Base-by-base conservation (phyloP, 2,113 vertebrate genomes). In the Elephantulus edwardii region DNA sequence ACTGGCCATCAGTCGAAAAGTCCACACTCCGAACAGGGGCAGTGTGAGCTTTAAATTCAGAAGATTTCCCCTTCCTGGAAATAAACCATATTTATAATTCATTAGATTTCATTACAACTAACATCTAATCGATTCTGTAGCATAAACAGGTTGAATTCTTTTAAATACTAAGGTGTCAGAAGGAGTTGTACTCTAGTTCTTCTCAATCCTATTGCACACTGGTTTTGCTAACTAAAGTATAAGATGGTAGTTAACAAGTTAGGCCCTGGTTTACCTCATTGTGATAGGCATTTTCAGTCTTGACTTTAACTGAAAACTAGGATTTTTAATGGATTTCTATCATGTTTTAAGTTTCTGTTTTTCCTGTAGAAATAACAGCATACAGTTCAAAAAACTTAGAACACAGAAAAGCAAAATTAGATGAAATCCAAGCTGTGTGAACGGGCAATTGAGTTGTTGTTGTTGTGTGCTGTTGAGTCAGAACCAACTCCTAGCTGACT, bases 31-130 rank as follows among this genome's bases (percentile, higher is more conserved):
- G 97, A 33, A 99, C 98, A 44, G 98, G 78, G 1, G 98, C 98
- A 2, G 98, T 98, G 93, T 99, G 99, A 8, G 98, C 99, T 96
- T 97, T 99, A 80, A 99, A 98, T 80, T 98, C 97, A 0, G 98
- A 98, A 0, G 98, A 99, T 75, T 98, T 98, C 24, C 98, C 99
- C 86, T 98, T 98, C 83, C 99, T 99, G 66, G 26, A 96, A 93
- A 92, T 0, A 83, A n/a, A 95, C 2, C 93, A 89, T 17, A 91
- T 83, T 71, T 52, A 35, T 62, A 62, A 52, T 24, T 71, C 30
- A 79, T 4, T n/a, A 54, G 46, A 71, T 46, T 92, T 81, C 62
- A 85, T 60, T 79, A 75, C 58, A 78, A 50, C 44, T 35, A 66
- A 48, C 19, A 89, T 19, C 44, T 88, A 72, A 48, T 30, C 74